Base-by-base conservation (phyloP, 2,113 vertebrate genomes). In the Tautogolabrus adspersus region DNA sequence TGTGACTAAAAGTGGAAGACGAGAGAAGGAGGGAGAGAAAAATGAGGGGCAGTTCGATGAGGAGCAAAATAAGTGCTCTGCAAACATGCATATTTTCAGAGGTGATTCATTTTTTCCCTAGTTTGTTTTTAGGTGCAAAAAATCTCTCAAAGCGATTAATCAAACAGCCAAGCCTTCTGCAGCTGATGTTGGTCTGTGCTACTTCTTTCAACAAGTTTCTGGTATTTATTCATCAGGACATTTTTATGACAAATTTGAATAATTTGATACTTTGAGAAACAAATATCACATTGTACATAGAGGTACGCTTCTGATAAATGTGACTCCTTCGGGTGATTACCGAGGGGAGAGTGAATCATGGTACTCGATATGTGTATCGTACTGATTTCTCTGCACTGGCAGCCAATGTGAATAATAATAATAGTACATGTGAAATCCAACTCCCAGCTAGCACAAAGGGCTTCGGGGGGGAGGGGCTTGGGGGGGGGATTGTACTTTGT, bases 391-490 rank as follows among this genome's bases (percentile, higher is more conserved):
- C 96, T 96, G 95, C 95, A 92, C 94, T 96, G 83, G 96, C 96
- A 95, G 96, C 95, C 92, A 94, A 96, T 97, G 97, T 95, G 96
- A 97, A 96, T 95, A 65, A 94, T 38, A 19, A 71, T 47, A 67
- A 72, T 70, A 61, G 94, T 94, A 95, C 93, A 81, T 52, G 74
- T 65, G 75, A 86, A 66, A 75, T 91, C 93, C 92, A 95, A 94
- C 94, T 95, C 95, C 96, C 95, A 95, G 95, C 94, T 94, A 96
- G 96, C 97, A 98, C 96, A 98, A 94, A 94, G 95, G 97, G 96
- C 96, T 97, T 95, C 73, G 76, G 70, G 72, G 44, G 38, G 75
- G 94, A 94, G 62, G 73, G 61, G 70, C 49, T 52, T 5, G 78
- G 94, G 94, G 91, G 94, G 91, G 40, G 75, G 86, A 68, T 92